Evolutionary conservation across 1,140 invertebrate species (phyloP).

Genomic region (Orius insidiosus): DNA sequence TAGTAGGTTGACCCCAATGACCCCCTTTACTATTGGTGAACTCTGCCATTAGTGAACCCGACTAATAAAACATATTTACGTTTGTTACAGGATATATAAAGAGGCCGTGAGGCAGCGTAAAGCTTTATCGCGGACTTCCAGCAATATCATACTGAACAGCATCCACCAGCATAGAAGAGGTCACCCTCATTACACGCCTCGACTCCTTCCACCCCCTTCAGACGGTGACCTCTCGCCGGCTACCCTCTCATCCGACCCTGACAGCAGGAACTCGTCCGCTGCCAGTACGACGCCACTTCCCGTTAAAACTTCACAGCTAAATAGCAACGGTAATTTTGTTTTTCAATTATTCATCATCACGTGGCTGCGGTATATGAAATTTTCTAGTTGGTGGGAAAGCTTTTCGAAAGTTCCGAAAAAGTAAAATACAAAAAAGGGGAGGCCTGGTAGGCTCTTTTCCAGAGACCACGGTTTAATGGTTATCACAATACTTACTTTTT

Average conservation of each 20-base stretch:
- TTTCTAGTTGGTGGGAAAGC: no score
- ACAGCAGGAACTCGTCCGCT: constrained; percentile 10
- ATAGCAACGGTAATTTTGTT: constrained; percentile 12
- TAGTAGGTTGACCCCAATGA: no score
- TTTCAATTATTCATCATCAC: no score
- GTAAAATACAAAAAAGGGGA: no score
- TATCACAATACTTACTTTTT: no score
- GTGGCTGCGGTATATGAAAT: no score
- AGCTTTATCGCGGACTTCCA: constrained; percentile 59
- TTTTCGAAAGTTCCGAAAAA: no score
- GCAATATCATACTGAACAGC: constrained; percentile 63
- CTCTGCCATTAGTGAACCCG: no score
- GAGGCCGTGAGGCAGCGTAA: constrained; percentile 79
- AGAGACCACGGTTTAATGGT: no score
- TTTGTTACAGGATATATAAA: constrained; percentile 41
- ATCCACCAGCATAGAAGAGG: constrained; percentile 56
- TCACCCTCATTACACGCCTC: constrained; percentile 40
- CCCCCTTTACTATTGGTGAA: background rate
- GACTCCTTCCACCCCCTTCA: constrained; percentile 48
- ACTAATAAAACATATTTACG: no score
- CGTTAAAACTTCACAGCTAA: constrained; percentile 5
- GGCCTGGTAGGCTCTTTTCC: no score
- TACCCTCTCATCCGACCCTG: constrained; percentile 6
- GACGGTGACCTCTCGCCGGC: constrained; percentile 26
- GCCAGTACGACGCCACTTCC: constrained; percentile 3